phyloP scores from a whole-genome alignment of 2,113 vertebrate genomes.

The Rhodinocichla rosea region DNA sequence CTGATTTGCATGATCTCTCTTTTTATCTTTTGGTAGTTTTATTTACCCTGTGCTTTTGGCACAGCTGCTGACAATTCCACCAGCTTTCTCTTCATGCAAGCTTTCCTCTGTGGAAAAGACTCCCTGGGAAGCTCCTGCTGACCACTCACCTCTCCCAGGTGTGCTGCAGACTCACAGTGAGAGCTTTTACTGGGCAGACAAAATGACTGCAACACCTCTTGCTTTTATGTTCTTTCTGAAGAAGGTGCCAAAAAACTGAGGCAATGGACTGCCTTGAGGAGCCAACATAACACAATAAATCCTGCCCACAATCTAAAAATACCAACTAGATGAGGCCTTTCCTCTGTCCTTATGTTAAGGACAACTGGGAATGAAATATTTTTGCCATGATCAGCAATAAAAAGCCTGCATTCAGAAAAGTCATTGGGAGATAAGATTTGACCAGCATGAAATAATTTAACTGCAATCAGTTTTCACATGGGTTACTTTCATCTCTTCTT shows the following conservation, averaged over 20 bases:
- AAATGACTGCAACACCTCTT: not conserved
- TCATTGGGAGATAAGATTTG: not conserved
- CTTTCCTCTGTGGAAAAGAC: not conserved
- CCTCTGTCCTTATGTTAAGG: not conserved
- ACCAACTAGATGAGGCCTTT: not conserved
- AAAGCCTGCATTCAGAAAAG: not conserved
- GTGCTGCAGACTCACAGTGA: fast-evolving
- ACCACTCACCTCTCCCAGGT: not conserved
- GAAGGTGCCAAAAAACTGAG: not conserved
- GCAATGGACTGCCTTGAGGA: not conserved
- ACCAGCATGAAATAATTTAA: not conserved
- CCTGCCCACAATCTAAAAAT: not conserved
- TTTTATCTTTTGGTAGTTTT: not conserved
- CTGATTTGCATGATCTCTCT: not conserved
- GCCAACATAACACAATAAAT: not conserved
- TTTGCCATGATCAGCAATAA: not conserved
- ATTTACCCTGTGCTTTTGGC: not conserved
- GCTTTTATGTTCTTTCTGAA: not conserved
- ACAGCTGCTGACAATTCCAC: not conserved
- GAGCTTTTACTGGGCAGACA: not conserved
- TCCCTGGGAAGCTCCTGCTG: not conserved
- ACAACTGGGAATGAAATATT: not conserved
- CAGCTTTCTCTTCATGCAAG: not conserved
- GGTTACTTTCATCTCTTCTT: not conserved
- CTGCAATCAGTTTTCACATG: not conserved